Conservation (phyloP, 1,140 invertebrate genomes). For the Drosophila serrata region DNA sequence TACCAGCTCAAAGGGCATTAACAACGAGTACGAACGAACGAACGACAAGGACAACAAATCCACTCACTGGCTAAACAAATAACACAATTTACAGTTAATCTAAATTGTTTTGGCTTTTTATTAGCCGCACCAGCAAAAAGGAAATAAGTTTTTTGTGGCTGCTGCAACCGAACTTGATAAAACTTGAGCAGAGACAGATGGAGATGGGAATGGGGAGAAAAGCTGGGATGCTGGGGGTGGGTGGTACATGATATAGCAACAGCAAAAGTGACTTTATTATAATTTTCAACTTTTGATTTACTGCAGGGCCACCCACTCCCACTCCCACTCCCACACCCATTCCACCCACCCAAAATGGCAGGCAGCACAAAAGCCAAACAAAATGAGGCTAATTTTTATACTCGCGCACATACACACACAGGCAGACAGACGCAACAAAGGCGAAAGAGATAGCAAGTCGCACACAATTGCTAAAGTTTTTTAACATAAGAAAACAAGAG, state of each 20-base stretch:
- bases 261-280: conserved; percentile 82
- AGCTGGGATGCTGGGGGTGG: not conserved
- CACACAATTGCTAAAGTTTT: conserved; percentile 80
- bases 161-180: conserved; percentile 79
- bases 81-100: conserved; percentile 84
- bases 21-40: conserved; percentile 28
- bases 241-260: conserved; percentile 67
- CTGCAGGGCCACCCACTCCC: conserved; percentile 41
- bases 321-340: accelerated
- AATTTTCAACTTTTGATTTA: conserved; percentile 84
- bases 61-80: conserved; percentile 73
- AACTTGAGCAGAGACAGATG: conserved; percentile 59
- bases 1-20: conserved; percentile 49
- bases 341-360: conserved; percentile 17
- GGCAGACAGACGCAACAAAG: conserved; percentile 41
- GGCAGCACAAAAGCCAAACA: conserved; percentile 66
- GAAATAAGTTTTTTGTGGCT: conserved; percentile 75
- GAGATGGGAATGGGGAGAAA: conserved; percentile 8
- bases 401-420: conserved; percentile 23
- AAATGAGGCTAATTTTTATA: conserved; percentile 82
- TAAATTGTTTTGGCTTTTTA: conserved; percentile 81
- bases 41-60: conserved; percentile 46
- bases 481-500: conserved; percentile 64
- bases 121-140: conserved; percentile 66
- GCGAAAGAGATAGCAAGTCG: conserved; percentile 61